Evolutionary conservation across 2,888 invertebrate species (phyloP), one percentile per base, ranked within the genome.

Genomic region (Cantharis rustica): DNA sequence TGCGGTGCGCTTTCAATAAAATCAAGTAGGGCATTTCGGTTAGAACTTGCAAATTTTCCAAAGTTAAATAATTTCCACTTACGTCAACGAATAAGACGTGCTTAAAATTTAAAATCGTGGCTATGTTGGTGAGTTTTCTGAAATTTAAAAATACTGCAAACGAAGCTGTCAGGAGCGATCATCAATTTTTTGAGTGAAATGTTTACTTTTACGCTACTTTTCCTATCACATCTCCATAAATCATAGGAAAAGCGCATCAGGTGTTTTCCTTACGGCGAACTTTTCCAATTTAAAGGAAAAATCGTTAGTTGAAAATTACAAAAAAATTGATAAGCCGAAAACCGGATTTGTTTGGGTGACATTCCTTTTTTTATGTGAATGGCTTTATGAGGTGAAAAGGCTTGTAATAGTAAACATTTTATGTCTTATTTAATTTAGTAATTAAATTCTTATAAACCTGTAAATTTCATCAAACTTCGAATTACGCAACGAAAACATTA

Each of bases 1-100:
- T 93, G 15, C 89, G 86, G 79, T 92, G 91, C 0, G 91, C 92
- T 64, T 90, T 91, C 15, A 93, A 86, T 17, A 91, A 87, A 0
- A 92, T 83, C 73, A 93, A 84, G 82, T 88, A 91, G 0, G 91
- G 91, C 81, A 93, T 86, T 26, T 89, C 85, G 0, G 89, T 84
- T 5, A 92, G 83, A 0, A 87, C 88, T 84, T 91, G 89, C 16
- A 93, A 82, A 1, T 87, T 88, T 0, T 90, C 88, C 15, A 89
- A 80, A 3, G 87, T 89, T 31, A 93, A 82, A 27, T 85, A 85
- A 81, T 93, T 93, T 2, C 90, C 87, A 4, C 91, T 91, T 1
- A 93, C 87, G 79, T 93, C 90, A 1, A 93, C 85, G 80, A 90
- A 92, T 73, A 92, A 88, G 1, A 93, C 86, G 80, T 92, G 89